Evolutionary conservation across 2,888 invertebrate species (phyloP).

Genomic region (Arctia plantaginis): DNA sequence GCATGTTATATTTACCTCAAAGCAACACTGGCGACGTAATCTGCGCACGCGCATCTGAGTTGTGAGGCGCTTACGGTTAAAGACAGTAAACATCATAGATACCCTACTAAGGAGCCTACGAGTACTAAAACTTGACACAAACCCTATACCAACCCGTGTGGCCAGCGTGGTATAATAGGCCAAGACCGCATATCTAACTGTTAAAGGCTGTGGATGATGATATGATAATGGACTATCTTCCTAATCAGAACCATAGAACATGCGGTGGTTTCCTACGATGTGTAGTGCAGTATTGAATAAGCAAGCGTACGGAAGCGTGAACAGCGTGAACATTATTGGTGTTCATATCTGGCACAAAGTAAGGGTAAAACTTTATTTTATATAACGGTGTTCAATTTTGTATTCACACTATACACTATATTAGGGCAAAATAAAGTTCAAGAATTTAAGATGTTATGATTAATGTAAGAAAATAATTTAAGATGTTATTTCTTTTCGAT

Average conservation of each 20-base stretch:
- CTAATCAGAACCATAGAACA: neutral
- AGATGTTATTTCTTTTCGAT: no score
- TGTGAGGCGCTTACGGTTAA: neutral
- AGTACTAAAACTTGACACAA: no score
- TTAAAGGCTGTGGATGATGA: no score
- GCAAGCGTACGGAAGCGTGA: slow-evolving; percentile 49
- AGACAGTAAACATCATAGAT: neutral
- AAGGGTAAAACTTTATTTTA: neutral
- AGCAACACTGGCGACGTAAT: neutral
- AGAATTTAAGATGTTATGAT: no score
- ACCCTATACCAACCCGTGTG: no score
- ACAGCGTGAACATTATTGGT: slow-evolving; percentile 7
- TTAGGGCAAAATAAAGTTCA: no score
- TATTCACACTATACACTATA: no score
- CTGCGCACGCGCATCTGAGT: neutral
- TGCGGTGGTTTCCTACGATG: slow-evolving; percentile 6
- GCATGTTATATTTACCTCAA: neutral
- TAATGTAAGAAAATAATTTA: no score
- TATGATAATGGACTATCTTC: neutral
- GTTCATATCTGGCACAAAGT: slow-evolving; percentile 12
- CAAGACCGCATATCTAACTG: no score
- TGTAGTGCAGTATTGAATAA: slow-evolving; percentile 39
- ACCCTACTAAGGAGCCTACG: neutral
- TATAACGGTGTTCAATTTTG: no score
- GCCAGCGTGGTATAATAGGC: no score